Evolutionary conservation across 2,888 invertebrate species (phyloP).

Genomic region (Pomacea canaliculata): DNA sequence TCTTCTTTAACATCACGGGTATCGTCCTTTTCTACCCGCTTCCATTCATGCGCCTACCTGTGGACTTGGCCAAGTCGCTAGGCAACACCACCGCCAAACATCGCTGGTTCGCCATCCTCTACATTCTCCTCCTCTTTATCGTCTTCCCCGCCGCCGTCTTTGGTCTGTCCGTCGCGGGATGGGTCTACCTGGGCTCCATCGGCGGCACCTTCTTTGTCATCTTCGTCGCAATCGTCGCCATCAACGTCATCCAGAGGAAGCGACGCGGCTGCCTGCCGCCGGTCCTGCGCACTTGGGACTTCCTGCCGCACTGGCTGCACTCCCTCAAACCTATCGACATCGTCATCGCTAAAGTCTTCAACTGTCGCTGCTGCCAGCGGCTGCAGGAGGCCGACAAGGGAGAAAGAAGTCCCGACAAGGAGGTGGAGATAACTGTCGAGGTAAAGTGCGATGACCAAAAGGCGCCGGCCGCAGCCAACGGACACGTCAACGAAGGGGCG

Average conservation of each 20-base stretch:
- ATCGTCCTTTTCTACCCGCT: constrained; percentile 74
- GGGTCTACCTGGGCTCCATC: constrained; percentile 25
- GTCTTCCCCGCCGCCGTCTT: constrained; percentile 58
- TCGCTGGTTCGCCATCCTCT: constrained; percentile 74
- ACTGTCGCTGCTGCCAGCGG: constrained; percentile 17
- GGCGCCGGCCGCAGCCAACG: not conserved
- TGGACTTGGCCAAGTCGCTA: constrained; percentile 71
- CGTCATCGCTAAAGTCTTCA: constrained; percentile 8
- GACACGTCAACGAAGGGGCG: not conserved
- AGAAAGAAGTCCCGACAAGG: not conserved
- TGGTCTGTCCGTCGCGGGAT: constrained; percentile 57
- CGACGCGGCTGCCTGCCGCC: constrained; percentile 49
- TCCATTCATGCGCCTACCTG: constrained; percentile 72
- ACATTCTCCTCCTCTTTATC: constrained; percentile 63
- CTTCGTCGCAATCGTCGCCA: constrained; percentile 30
- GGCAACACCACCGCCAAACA: constrained; percentile 73
- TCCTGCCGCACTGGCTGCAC: constrained; percentile 56
- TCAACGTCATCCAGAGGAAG: constrained; percentile 60
- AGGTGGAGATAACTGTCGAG: not conserved
- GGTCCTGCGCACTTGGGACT: constrained; percentile 61
- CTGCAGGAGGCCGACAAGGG: not conserved
- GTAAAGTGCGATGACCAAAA: not conserved
- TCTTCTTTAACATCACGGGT: constrained; percentile 74
- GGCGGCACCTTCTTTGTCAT: constrained; percentile 23
- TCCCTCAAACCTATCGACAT: constrained; percentile 57